Conservation (phyloP, 2,888 invertebrate genomes). For the Julus scanicus region DNA sequence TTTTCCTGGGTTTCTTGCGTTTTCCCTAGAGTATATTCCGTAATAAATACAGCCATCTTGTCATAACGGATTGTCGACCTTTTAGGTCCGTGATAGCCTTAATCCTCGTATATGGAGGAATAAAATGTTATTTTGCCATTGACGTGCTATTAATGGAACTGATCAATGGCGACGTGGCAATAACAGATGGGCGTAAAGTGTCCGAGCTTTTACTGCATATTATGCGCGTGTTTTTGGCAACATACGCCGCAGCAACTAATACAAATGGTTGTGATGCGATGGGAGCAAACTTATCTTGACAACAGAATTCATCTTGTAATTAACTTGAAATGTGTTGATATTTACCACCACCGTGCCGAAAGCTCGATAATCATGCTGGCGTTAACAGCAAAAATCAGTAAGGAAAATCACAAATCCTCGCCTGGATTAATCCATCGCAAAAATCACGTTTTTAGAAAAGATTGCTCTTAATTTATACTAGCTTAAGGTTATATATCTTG, state of each 20-base stretch:
- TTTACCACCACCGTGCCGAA: background rate
- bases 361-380: background rate
- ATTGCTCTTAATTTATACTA: background rate
- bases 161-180: background rate
- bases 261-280: background rate
- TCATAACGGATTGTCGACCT: slow-evolving; percentile 30
- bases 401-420: background rate
- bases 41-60: background rate
- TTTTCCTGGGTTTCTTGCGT: background rate
- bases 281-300: background rate
- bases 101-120: background rate
- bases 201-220: background rate
- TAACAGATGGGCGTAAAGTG: background rate
- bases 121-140: background rate
- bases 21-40: background rate
- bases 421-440: background rate
- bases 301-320: slow-evolving; percentile 23
- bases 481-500: background rate
- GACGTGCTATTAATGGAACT: slow-evolving; percentile 8
- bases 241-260: background rate
- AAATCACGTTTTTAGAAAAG: background rate
- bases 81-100: background rate
- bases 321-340: background rate
- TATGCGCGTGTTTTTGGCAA: background rate
- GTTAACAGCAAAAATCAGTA: background rate